phyloP scores from a whole-genome alignment of 23 tunicate genomes.

The Halocynthia roretzi region DNA sequence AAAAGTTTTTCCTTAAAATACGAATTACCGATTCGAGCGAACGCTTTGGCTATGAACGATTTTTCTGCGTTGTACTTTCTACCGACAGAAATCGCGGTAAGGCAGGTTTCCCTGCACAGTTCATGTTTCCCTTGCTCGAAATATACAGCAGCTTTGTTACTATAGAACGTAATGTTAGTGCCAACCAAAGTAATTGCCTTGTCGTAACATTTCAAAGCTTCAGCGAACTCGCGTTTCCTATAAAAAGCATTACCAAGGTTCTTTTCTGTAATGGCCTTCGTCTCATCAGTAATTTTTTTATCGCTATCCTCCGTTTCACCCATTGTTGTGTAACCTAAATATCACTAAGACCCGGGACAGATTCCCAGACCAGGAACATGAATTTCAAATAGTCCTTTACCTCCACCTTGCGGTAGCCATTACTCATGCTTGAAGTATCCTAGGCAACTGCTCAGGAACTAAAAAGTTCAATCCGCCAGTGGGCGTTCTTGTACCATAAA shows the following conservation, averaged over 20 bases:
- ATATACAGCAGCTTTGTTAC: slow-evolving; percentile 88
- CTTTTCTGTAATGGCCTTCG: slow-evolving; percentile 23
- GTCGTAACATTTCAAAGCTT: slow-evolving; percentile 64
- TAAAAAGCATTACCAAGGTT: slow-evolving; percentile 74
- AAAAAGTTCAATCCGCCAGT: too few relatives aligned
- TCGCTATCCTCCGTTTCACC: too few relatives aligned
- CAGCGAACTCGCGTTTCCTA: slow-evolving; percentile 62
- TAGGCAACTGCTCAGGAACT: too few relatives aligned
- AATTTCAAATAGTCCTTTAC: too few relatives aligned
- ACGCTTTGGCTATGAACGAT: slow-evolving; percentile 72
- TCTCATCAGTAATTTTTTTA: too few relatives aligned
- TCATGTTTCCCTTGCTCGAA: slow-evolving; percentile 71
- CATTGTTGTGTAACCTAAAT: too few relatives aligned
- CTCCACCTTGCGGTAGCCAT: too few relatives aligned
- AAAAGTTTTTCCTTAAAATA: slow-evolving; percentile 55
- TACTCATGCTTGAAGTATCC: too few relatives aligned
- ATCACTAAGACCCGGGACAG: too few relatives aligned
- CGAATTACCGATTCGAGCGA: slow-evolving; percentile 73
- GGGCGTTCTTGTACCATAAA: too few relatives aligned
- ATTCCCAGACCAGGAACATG: too few relatives aligned
- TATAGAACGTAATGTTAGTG: slow-evolving; percentile 50
- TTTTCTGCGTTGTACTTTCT: slow-evolving; percentile 50
- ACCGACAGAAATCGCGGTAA: slow-evolving; percentile 80
- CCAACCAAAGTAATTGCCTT: slow-evolving; percentile 69
- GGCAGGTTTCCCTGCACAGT: slow-evolving; percentile 76